Evolutionary conservation across 2,113 vertebrate genomes (phyloP), one percentile per base, ranked within the genome.

Genomic region (Urocynchramus pylzowi): DNA sequence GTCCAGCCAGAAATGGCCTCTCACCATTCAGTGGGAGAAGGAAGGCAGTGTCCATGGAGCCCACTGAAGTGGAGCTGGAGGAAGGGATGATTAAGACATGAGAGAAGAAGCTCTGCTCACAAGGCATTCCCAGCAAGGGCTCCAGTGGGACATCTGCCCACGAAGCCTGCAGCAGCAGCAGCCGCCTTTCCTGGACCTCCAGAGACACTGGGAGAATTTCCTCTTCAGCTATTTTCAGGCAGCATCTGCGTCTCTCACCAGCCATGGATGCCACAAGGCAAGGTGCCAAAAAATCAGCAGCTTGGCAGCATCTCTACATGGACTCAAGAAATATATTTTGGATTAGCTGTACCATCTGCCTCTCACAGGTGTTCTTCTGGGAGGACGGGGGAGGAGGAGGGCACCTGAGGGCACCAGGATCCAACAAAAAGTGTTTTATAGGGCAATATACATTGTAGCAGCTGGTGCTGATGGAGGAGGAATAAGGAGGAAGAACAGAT

Each of bases 261-360:
- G 85, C 77, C 82, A 64, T 33, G 67, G 84, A 76, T 77, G 67
- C 93, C 71, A 67, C 18, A 9, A 80, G 93, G 77, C 90, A 73
- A 1, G 11, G 39, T 92, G 85, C 79, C 87, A 95, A 79, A 87
- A 95, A 92, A 78, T 77, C 93, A 90, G 90, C 95, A 95, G 87
- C 91, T 95, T 92, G 73, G 95, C 96, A 81, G 89, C 92, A 61
- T 82, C 88, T 90, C 87, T 82, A 42, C 74, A 50, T 47, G 95
- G 86, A 87, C 92, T 93, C 82, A 84, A 92, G 96, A 93, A 93
- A 83, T 63, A 23, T 93, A 97, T 97, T 92, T 84, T 49, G 26
- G 94, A 95, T 97, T 95, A 95, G 70, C 90, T 70, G 59, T 63
- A 87, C 95, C 92, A 92, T 95, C 95, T 97, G 96, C 80, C 92